These are phyloP conservation scores for Dolichopus griseipennis DNA, from an alignment of 2,888 invertebrate genomes.

Conservation along the genomic window DNA sequence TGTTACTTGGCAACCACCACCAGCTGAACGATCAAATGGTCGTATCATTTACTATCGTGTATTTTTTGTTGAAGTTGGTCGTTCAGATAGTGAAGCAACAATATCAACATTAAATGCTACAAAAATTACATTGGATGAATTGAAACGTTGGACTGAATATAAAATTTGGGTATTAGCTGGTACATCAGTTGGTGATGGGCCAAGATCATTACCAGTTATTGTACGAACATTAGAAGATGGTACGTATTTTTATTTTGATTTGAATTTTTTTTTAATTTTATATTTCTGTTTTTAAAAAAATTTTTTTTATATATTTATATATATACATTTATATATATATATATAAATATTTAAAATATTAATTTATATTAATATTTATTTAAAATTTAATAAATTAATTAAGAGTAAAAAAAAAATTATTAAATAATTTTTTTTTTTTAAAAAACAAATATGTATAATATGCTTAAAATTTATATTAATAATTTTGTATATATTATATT, in stretches of 20 bases:
- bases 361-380: no score
- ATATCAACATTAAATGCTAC: slow-evolving; percentile 72
- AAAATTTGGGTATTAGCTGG: slow-evolving; percentile 94
- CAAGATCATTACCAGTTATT: slow-evolving; percentile 81
- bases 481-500: no score
- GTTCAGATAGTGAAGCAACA: slow-evolving; percentile 75
- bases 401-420: no score
- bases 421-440: no score
- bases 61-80: slow-evolving; percentile 75
- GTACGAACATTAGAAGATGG: slow-evolving; percentile 97
- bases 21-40: slow-evolving; percentile 83
- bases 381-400: no score
- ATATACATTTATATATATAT: neutral
- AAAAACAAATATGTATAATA: no score
- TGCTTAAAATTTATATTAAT: no score
- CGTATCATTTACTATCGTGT: slow-evolving; percentile 92
- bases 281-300: no score
- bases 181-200: slow-evolving; percentile 94
- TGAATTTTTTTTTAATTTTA: neutral
- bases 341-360: neutral
- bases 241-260: slow-evolving; percentile 55
- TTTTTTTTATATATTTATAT: neutral
- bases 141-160: slow-evolving; percentile 93
- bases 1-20: slow-evolving; percentile 89
- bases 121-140: slow-evolving; percentile 73